Evolutionary conservation across 2,113 vertebrate species (phyloP).

Genomic region (Paraplagusia blochii): DNA sequence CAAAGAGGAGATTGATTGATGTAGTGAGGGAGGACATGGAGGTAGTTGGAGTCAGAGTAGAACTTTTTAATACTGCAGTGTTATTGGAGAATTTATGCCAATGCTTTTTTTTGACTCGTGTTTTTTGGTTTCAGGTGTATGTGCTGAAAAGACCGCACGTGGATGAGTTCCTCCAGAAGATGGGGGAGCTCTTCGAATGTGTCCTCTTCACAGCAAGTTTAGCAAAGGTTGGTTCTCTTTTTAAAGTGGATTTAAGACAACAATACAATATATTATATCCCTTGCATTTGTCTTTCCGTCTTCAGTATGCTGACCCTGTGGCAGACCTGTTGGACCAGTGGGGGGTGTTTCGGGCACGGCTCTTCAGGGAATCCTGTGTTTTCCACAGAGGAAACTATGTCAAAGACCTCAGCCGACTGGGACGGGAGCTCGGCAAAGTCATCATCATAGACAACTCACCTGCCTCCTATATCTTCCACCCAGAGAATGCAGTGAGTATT

Average conservation of each 20-base stretch:
- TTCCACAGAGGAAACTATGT: constrained; percentile 98
- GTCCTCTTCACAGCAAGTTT: constrained; percentile 96
- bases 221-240: constrained; percentile 83
- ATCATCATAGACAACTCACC: constrained; percentile 98
- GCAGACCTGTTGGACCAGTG: constrained; percentile 94
- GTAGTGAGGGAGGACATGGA: no score
- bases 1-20: no score
- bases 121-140: constrained; percentile 81
- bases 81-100: no score
- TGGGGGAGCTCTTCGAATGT: constrained; percentile 96
- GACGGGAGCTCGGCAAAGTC: constrained; percentile 91
- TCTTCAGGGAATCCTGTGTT: constrained; percentile 98
- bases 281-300: background rate
- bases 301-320: constrained; percentile 95
- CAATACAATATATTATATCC: no score
- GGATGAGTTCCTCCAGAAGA: constrained; percentile 95
- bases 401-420: constrained; percentile 95
- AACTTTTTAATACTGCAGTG: no score
- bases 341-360: constrained; percentile 92
- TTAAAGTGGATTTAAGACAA: background rate
- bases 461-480: constrained; percentile 98
- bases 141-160: constrained; percentile 95
- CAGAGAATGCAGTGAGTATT: constrained; percentile 96
- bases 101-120: background rate
- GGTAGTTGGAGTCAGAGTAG: no score